Conservation (phyloP, 1,140 invertebrate genomes). For the Musca vetustissima region DNA sequence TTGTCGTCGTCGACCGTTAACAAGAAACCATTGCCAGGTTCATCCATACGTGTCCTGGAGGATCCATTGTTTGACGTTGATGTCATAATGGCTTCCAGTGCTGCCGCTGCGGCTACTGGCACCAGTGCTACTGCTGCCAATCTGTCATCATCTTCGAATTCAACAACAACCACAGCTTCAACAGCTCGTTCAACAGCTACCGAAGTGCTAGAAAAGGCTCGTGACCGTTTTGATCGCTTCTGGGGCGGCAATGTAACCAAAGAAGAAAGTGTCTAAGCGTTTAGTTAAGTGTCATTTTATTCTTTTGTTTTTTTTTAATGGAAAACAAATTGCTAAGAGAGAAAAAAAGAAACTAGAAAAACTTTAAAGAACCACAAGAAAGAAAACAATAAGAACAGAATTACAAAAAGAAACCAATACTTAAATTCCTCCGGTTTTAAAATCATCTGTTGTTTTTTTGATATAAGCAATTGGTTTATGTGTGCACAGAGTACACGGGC, state of each 20-base stretch:
- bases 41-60: slow-evolving; percentile 60
- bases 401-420: no score
- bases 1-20: slow-evolving; percentile 18
- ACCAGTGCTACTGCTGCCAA: background rate
- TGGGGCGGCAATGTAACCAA: slow-evolving; percentile 66
- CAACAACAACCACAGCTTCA: slow-evolving; percentile 49
- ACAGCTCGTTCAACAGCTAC: slow-evolving; percentile 64
- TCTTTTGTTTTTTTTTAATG: background rate
- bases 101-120: slow-evolving; percentile 41
- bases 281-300: background rate
- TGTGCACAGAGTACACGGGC: no score
- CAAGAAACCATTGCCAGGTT: slow-evolving; percentile 57
- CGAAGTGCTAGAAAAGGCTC: slow-evolving; percentile 79
- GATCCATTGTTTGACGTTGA: slow-evolving; percentile 59
- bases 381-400: no score
- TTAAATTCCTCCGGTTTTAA: no score
- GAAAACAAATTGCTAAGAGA: background rate
- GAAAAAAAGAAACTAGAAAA: background rate
- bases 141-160: slow-evolving; percentile 41
- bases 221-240: slow-evolving; percentile 82
- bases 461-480: no score
- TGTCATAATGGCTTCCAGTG: slow-evolving; percentile 30
- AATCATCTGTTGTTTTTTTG: no score
- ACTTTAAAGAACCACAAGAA: no score
- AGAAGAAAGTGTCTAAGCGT: slow-evolving; percentile 53